Conservation (phyloP, 1,140 invertebrate genomes). For the Homalodisca vitripennis region DNA sequence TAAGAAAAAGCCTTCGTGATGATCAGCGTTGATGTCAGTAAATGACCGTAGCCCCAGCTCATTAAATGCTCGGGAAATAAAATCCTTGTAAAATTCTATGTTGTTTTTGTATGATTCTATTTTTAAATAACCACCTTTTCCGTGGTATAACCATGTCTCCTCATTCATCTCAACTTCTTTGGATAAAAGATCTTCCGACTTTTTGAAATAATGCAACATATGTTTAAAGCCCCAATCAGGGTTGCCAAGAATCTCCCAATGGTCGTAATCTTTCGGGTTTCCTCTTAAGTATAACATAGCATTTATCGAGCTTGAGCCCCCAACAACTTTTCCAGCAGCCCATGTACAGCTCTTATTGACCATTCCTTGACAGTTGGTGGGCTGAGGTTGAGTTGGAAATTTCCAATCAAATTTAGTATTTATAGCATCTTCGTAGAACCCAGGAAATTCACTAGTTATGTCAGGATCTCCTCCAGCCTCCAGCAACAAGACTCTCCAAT, state of each 20-base stretch:
- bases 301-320: conserved; percentile 61
- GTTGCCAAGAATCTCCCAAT: conserved; percentile 66
- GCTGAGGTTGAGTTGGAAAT: neutral
- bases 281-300: conserved; percentile 67
- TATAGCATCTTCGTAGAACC: conserved; percentile 46
- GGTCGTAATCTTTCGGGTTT: conserved; percentile 64
- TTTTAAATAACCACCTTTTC: conserved; percentile 71
- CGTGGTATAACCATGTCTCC: conserved; percentile 63
- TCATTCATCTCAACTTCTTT: conserved; percentile 62
- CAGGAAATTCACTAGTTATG: conserved; percentile 50
- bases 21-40: conserved; percentile 69
- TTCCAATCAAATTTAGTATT: conserved; percentile 54
- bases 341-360: conserved; percentile 56
- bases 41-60: conserved; percentile 86
- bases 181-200: conserved; percentile 81
- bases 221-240: conserved; percentile 68
- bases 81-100: conserved; percentile 43
- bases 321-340: conserved; percentile 51
- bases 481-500: conserved; percentile 61
- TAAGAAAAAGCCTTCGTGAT: conserved; percentile 76
- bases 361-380: conserved; percentile 9
- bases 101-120: conserved; percentile 62
- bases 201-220: conserved; percentile 80
- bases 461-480: conserved; percentile 73
- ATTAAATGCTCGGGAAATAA: conserved; percentile 58